Base-by-base conservation (phyloP, 1,140 invertebrate genomes). In the Glomeris maerens region DNA sequence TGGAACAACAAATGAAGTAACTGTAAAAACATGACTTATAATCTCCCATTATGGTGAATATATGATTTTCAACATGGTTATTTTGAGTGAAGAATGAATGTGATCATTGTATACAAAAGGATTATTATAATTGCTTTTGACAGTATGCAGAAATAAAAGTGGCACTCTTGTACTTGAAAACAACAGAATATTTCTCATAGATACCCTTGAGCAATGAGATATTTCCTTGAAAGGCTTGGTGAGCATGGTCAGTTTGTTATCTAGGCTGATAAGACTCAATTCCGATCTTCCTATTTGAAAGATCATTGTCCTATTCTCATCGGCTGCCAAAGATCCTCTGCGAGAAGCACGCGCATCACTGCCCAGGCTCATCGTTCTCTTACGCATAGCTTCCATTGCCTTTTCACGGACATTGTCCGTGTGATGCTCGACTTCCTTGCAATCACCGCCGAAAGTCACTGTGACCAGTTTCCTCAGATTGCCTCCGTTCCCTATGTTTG, bases 251-350 rank as follows among this genome's bases (percentile, higher is more conserved):
- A 84, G 81, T 62, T 95, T 95, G 28, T 84, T 76, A 64, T 95
- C 90, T 0, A 88, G 84, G 62, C 87, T 92, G 49, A 95, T 93
- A 0, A 95, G 72, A 41, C 86, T 77, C 23, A 95, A 70, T 66
- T 95, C 90, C 41, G 77, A 74, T 27, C 81, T 72, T n/a, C 86
- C 89, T 20, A 95, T 83, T 71, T 88, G 67, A 47, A 76, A 82
- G 7, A 95, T 73, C 90, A 95, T 95, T 1, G 88, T 93, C 22
- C 88, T 74, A 71, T 94, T 94, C 55, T 83, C 79, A 48, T 86
- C 81, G 7, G 76, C 73, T 17, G 40, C 4, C 10, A 42, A 21
- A 4, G 40, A 42, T 5, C 20, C 20, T 10, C 4, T 42, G 40
- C 40, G 40, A 5, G 17, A 17, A 5, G 17, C 17, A 7, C 20